Evolutionary conservation across 2,113 vertebrate genomes (phyloP).

Genomic region (Anguilla japonica): DNA sequence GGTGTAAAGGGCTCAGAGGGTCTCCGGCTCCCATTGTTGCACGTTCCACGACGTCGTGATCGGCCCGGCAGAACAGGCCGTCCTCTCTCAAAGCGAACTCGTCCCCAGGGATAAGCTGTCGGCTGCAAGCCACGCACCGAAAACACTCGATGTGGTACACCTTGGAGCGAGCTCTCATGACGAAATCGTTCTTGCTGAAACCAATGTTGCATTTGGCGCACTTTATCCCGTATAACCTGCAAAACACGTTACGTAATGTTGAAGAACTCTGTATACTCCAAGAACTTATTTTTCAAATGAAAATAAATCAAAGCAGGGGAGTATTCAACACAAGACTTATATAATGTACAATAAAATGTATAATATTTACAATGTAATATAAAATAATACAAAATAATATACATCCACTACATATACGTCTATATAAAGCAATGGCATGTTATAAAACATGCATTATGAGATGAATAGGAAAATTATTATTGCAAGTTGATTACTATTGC

Average conservation of each 20-base stretch:
- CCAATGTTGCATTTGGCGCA: conserved; percentile 98
- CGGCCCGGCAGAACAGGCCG: conserved; percentile 93
- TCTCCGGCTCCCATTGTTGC: conserved; percentile 85
- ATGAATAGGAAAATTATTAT: not conserved
- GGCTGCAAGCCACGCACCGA: conserved; percentile 96
- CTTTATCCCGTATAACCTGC: conserved; percentile 95
- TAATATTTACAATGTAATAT: not conserved
- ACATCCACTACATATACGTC: too few species aligned
- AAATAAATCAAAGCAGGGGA: not conserved
- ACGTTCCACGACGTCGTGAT: conserved; percentile 94
- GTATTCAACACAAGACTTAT: not conserved
- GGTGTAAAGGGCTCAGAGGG: conserved; percentile 90
- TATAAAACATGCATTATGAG: not conserved
- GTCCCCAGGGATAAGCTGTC: conserved; percentile 96
- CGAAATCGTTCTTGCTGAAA: conserved; percentile 99
- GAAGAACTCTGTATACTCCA: not conserved
- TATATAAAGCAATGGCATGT: not conserved
- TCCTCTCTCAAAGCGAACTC: conserved; percentile 95
- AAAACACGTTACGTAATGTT: not conserved
- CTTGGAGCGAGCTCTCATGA: conserved; percentile 94
- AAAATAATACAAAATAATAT: conserved; percentile 2
- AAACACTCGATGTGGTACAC: conserved; percentile 99
- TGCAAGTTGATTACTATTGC: not conserved
- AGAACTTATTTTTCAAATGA: not conserved
- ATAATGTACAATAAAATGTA: not conserved